Percentiles rank a stretch among this genome's conserved stretches.
These are phyloP conservation scores for Parnassius smintheus DNA, from an alignment of 2,888 invertebrate genomes.

Conservation along the genomic window DNA sequence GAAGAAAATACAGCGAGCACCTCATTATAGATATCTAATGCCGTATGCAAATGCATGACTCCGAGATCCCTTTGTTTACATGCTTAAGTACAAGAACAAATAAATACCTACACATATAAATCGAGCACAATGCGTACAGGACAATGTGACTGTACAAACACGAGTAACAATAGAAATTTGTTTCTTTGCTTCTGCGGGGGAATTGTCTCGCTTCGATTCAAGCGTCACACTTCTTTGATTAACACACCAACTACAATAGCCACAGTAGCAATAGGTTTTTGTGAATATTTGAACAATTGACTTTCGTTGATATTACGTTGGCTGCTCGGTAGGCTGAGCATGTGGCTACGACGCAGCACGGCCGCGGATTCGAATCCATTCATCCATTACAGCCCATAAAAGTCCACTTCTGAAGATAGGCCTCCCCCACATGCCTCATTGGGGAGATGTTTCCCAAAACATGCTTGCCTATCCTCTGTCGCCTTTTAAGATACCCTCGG, in stretches of 20 bases:
- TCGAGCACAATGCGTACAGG: constrained; percentile 9
- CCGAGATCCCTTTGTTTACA: constrained; percentile 17
- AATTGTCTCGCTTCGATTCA: constrained; percentile 8
- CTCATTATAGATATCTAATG: constrained; percentile 1
- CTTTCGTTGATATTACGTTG: no score
- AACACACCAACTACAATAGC: background rate
- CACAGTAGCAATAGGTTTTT: constrained; percentile 6
- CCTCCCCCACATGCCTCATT: no score
- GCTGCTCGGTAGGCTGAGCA: no score
- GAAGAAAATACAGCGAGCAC: background rate
- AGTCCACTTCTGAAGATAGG: no score
- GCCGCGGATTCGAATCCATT: no score
- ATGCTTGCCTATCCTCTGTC: no score
- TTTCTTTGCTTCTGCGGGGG: constrained; percentile 2
- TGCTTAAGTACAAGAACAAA: constrained; percentile 10
- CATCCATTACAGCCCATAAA: no score
- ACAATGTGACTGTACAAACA: constrained; percentile 17
- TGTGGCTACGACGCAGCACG: no score
- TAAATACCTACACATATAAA: constrained; percentile 7
- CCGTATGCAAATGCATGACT: constrained; percentile 9
- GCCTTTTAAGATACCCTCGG: no score
- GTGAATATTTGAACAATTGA: background rate
- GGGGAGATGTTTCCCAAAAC: no score
- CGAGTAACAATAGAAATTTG: constrained; percentile 12
- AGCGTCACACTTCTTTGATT: constrained; percentile 9